phyloP scores from a whole-genome alignment of 1,140 invertebrate species.

The Ephestia elutella region DNA sequence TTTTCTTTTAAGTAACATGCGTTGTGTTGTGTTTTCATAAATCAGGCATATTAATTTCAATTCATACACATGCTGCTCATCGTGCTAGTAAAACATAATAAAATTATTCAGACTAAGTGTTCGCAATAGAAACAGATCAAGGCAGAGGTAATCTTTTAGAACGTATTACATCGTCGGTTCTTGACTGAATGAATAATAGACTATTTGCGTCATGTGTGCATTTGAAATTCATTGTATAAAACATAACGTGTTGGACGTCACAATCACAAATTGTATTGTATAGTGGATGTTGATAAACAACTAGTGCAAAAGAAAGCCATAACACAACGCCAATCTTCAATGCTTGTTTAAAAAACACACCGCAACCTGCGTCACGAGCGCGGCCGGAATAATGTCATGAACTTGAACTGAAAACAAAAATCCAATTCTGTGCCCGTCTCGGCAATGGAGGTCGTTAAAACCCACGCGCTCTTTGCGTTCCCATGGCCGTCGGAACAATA shows the following conservation, averaged over 20 bases:
- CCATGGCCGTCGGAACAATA: conserved; percentile 65
- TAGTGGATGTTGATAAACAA: neutral
- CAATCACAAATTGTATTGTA: conserved; percentile 1
- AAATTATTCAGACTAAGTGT: conserved; percentile 3
- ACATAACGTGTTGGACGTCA: conserved; percentile 10
- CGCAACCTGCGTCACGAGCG: conserved; percentile 6
- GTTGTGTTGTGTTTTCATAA: no score
- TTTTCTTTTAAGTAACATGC: no score
- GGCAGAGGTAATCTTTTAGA: conserved; percentile 40
- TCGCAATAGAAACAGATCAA: conserved; percentile 53
- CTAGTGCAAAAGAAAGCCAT: neutral
- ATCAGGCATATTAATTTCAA: no score
- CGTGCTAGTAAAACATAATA: neutral
- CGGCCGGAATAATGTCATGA: conserved; percentile 24
- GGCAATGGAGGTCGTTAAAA: conserved; percentile 48
- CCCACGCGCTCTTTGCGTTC: conserved; percentile 42
- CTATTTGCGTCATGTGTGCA: conserved; percentile 46
- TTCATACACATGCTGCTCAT: neutral
- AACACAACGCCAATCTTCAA: neutral
- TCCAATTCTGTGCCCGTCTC: conserved; percentile 32
- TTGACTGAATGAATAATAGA: conserved; percentile 51
- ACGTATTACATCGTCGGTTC: conserved; percentile 37
- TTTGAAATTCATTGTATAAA: conserved; percentile 16
- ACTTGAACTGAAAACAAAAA: conserved; percentile 36
- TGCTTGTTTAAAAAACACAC: neutral